Base-by-base conservation (phyloP, 2,113 vertebrate genomes). In the Gorilla gorilla region DNA sequence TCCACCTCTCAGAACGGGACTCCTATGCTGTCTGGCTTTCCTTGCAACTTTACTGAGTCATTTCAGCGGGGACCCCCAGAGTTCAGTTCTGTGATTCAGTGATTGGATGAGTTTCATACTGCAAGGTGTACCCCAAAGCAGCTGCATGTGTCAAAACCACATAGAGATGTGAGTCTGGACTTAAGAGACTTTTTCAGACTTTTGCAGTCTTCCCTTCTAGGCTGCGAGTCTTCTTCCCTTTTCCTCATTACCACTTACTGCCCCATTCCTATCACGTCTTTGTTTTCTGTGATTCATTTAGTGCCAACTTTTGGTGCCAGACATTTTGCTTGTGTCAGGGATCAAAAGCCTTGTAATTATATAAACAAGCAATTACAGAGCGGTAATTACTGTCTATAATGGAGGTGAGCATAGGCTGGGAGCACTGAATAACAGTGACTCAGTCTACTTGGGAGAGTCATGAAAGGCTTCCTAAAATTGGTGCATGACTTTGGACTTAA, bases 161-260 rank as follows among this genome's bases (percentile, higher is more conserved):
- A 6, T 12, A 80, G 48, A 2, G 16, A 4, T 40, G 30, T 30
- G 55, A 32, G 16, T 73, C 12, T 48, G 25, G 72, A n/a, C 40
- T 23, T 38, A 6, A 12, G 3, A 11, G 38, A 17, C 25, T 8
- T 40, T 48, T 1, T 4, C 14, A 4, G 8, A n/a, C 14, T 13
- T 52, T 13, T 57, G 43, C 7, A 5, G 8, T 85, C 70, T 79
- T 25, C 50, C 10, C 2, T 82, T 55, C 59, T 10, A 4, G 13
- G 55, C 64, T 6, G 0, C 4, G 6, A 13, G 8, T 40, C 13
- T 35, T 35, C 35, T 7, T n/a, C 50, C 25, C 23, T 20, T 57
- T 11, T 30, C 16, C 38, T 22, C 23, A 2, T 14, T 10, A 8
- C 27, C 40, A 0, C 2, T 12, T 10, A 5, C 61, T 23, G 27